Evolutionary conservation across 35 echinoderm and acorn worm genomes (phyloP).

Genomic region (Hemicentrotus pulcherrimus): DNA sequence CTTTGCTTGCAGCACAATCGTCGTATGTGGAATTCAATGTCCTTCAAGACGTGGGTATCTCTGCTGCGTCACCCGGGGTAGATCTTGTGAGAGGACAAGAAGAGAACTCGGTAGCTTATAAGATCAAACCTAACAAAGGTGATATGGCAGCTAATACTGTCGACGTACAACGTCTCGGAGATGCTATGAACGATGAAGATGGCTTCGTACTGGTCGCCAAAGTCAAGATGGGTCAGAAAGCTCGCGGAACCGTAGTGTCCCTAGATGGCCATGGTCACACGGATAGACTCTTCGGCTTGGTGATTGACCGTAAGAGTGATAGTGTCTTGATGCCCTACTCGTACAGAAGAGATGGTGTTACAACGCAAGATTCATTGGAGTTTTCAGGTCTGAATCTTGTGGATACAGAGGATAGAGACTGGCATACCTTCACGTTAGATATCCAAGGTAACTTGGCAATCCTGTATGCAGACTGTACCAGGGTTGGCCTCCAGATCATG

Average conservation of each 20-base stretch:
- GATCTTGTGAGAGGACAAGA: constrained; percentile 33
- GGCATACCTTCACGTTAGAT: constrained; percentile 52
- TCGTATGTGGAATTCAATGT: constrained; percentile 40
- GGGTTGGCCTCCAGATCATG: constrained; percentile 37
- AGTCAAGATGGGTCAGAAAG: constrained; percentile 14
- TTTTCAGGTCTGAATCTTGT: neutral
- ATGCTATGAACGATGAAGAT: neutral
- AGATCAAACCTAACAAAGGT: constrained; percentile 32
- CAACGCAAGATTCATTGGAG: neutral
- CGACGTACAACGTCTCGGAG: neutral
- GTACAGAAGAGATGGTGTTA: neutral
- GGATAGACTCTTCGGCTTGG: neutral
- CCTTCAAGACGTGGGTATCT: constrained; percentile 29
- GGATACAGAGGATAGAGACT: neutral
- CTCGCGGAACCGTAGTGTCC: constrained; percentile 13
- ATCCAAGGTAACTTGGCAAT: constrained; percentile 35
- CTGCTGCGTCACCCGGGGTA: constrained; percentile 34
- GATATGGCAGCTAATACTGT: constrained; percentile 19
- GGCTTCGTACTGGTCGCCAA: constrained; percentile 47
- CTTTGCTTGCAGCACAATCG: constrained; percentile 35
- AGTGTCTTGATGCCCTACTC: neutral
- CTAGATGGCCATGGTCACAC: neutral
- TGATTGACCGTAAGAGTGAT: constrained; percentile 28
- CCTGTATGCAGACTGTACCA: neutral
- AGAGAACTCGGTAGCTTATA: constrained; percentile 32